These are phyloP conservation scores for Ctenosaura bakeri DNA, from an alignment of 2,797 vertebrate genomes.

Conservation along the genomic window DNA sequence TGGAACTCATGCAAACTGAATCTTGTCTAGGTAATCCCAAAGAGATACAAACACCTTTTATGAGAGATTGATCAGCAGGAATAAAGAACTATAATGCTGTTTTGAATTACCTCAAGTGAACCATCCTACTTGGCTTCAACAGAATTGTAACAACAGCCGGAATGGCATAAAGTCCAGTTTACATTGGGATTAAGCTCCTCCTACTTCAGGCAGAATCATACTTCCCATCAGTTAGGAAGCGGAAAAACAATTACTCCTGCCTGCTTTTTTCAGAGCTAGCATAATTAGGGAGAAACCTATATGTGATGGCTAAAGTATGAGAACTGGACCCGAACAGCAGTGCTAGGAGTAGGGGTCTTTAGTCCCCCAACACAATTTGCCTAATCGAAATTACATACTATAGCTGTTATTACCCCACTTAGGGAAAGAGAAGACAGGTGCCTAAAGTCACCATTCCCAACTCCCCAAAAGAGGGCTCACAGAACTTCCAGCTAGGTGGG, in stretches of 20 bases:
- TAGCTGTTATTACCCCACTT: background rate
- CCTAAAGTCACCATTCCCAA: background rate
- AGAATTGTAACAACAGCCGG: background rate
- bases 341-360: background rate
- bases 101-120: background rate
- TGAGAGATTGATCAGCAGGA: background rate
- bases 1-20: background rate
- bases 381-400: background rate
- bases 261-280: background rate
- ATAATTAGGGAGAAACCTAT: background rate
- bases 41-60: constrained; percentile 2
- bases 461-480: too few species aligned
- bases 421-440: background rate
- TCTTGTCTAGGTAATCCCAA: constrained; percentile 1
- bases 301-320: background rate
- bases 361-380: background rate
- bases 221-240: background rate
- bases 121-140: background rate
- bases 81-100: background rate
- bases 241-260: background rate
- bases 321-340: background rate
- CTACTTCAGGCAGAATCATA: background rate
- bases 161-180: background rate
- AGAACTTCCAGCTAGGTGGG: background rate
- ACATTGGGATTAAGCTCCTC: background rate